phyloP scores from a whole-genome alignment of 2,113 vertebrate species.

The Perccottus glenii region DNA sequence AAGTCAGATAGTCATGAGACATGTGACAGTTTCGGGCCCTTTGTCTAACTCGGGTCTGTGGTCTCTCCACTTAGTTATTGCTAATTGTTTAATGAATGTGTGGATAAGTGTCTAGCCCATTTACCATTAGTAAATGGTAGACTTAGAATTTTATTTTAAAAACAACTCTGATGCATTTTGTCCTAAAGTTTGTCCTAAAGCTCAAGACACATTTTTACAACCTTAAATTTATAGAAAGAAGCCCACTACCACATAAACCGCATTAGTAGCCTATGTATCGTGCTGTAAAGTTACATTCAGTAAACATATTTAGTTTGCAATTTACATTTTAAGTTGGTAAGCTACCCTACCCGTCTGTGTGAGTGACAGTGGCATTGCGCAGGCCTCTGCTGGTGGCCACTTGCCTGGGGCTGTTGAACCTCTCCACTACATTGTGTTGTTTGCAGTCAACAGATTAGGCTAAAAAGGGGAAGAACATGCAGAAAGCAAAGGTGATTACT shows the following conservation, averaged over 20 bases:
- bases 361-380: background rate
- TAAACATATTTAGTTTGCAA: too few relatives aligned
- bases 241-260: too few relatives aligned
- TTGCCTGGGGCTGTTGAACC: constrained; percentile 44
- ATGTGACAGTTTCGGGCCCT: background rate
- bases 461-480: constrained; percentile 23
- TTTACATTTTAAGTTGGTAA: too few relatives aligned
- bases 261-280: too few relatives aligned
- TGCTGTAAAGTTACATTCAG: too few relatives aligned
- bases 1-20: background rate
- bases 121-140: background rate
- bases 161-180: background rate
- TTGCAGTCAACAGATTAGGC: constrained; percentile 50
- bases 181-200: background rate
- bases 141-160: background rate
- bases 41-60: constrained; percentile 1
- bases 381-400: constrained; percentile 10
- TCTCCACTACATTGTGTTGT: constrained; percentile 21
- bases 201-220: background rate
- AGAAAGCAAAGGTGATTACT: constrained; percentile 55
- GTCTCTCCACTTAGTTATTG: background rate
- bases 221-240: too few relatives aligned
- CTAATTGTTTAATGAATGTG: background rate
- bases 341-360: background rate
- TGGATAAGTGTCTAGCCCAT: background rate